Conservation (phyloP, 2,888 invertebrate genomes). For the Apodemia zela region DNA sequence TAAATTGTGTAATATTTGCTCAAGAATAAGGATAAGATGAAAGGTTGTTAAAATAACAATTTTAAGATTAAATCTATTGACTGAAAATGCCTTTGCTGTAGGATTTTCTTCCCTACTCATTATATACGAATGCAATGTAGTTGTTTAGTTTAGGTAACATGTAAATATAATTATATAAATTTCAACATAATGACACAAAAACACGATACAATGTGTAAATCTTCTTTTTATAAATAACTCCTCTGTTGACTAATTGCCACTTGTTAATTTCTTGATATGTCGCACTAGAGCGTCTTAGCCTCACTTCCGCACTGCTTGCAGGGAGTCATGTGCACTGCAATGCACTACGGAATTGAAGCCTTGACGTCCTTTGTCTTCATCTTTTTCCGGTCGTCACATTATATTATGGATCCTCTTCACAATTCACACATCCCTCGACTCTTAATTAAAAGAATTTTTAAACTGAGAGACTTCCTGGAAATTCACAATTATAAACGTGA, state of each 20-base stretch:
- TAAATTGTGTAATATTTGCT: too few relatives aligned
- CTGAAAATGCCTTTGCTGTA: too few relatives aligned
- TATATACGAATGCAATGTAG: too few relatives aligned
- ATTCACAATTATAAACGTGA: background rate
- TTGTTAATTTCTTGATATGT: slow-evolving; percentile 40
- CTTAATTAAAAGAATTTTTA: slow-evolving; percentile 7
- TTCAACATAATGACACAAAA: too few relatives aligned
- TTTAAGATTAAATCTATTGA: too few relatives aligned
- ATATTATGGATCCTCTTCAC: slow-evolving; percentile 17
- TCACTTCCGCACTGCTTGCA: slow-evolving; percentile 98
- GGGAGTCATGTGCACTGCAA: slow-evolving; percentile 92
- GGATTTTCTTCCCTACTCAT: too few relatives aligned
- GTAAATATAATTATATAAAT: too few relatives aligned
- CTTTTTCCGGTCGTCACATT: slow-evolving; percentile 29
- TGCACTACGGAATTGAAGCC: slow-evolving; percentile 98
- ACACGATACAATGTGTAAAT: too few relatives aligned
- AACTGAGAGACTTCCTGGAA: background rate
- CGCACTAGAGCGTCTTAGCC: slow-evolving; percentile 76
- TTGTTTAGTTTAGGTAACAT: too few relatives aligned
- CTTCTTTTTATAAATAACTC: too few relatives aligned
- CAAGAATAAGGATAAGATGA: too few relatives aligned
- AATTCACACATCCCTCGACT: slow-evolving; percentile 25
- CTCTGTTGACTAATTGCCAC: slow-evolving; percentile 3
- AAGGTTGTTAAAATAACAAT: too few relatives aligned
- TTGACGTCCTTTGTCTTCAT: slow-evolving; percentile 70